Evolutionary conservation across 2,888 invertebrate genomes (phyloP), one percentile per base, ranked within the genome.

Genomic region (Drosophila quinaria): DNA sequence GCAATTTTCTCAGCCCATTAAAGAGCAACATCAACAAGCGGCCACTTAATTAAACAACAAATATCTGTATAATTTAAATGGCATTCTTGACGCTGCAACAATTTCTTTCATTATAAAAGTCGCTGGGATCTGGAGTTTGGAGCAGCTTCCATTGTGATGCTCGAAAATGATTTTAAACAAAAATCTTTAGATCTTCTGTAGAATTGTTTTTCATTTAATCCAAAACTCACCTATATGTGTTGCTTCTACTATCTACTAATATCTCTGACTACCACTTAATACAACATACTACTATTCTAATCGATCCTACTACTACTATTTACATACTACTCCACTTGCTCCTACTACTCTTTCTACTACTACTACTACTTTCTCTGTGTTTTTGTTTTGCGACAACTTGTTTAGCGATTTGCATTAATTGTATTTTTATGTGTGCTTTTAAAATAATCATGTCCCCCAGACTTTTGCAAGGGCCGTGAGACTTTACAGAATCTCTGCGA

Each of bases 401-500:
- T 67, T 87, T 87, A 87, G 84, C 90, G 82, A 90, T 92, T 91
- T 92, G 91, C 92, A 92, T 92, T 92, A 92, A 92, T 92, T 90
- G 90, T 81, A 89, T 74, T 83, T 80, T 83, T 88, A 80, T 81
- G 85, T 87, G 87, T 90, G 89, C 88, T 87, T 90, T 92, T 91
- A 81, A 87, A 91, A 91, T 90, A 92, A 91, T 92, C 92, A 92
- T 93, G 92, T 92, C 92, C 92, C 92, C 91, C 91, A 93, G 93
- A 92, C 91, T 92, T 92, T 88, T 92, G 93, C 90, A 92, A 92
- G 85, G 92, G 93, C 82, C 92, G 93, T 90, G 97, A 96, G 91
- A 95, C 95, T 55, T 94, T 97, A 88, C 95, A 96, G 54, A 96
- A 96, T 83, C 94, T 97, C 78, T 97, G 97, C 93, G 96, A 96